phyloP scores from a whole-genome alignment of 1,140 invertebrate species.

The Lysiphlebus fabarum region DNA sequence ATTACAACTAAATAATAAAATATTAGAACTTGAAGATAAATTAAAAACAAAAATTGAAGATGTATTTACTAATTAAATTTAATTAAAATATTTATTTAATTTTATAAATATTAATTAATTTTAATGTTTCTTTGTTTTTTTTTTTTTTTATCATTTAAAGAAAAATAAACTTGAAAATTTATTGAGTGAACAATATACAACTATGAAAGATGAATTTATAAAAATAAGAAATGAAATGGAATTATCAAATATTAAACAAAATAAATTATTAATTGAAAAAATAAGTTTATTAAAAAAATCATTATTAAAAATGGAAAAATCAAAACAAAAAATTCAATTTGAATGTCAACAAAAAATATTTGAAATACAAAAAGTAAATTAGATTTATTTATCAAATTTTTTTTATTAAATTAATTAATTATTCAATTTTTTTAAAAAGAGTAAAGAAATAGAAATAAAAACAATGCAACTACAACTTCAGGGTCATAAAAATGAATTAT shows the following conservation, averaged over 20 bases:
- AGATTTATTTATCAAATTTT: not conserved
- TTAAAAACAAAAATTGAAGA: constrained; percentile 37
- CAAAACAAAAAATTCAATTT: constrained; percentile 29
- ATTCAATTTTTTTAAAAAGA: constrained; percentile 13
- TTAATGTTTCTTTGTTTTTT: constrained; percentile 21
- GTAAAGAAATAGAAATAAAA: constrained; percentile 27
- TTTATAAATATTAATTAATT: not conserved
- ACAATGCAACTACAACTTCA: constrained; percentile 25
- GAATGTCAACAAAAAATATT: constrained; percentile 37
- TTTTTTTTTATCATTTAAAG: too few species aligned
- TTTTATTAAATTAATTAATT: not conserved
- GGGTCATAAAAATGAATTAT: constrained; percentile 24
- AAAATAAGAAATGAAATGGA: constrained; percentile 41
- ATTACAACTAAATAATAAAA: constrained; percentile 27
- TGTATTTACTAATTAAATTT: constrained; percentile 28
- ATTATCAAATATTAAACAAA: constrained; percentile 25
- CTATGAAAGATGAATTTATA: constrained; percentile 41
- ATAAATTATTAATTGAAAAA: constrained; percentile 29
- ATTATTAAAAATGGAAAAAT: constrained; percentile 32
- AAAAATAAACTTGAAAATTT: constrained; percentile 37
- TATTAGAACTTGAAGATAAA: constrained; percentile 37
- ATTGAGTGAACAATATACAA: constrained; percentile 35
- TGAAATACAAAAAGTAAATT: constrained; percentile 30
- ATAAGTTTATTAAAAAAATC: constrained; percentile 30
- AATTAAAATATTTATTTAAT: not conserved